Conservation (phyloP, 1,140 invertebrate genomes). For the Mamestra configurata region DNA sequence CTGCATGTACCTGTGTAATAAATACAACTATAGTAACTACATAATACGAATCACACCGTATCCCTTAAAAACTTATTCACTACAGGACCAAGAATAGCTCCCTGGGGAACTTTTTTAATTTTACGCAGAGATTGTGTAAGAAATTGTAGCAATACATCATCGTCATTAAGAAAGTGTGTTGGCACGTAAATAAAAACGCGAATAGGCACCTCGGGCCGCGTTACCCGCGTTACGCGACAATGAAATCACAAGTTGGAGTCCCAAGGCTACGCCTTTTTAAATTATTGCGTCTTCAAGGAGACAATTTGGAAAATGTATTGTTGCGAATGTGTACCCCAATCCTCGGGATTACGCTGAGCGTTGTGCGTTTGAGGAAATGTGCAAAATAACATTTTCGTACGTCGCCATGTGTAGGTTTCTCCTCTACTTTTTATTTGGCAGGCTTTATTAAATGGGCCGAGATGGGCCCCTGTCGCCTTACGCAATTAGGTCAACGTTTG, state of each 20-base stretch:
- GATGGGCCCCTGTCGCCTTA: slow-evolving; percentile 37
- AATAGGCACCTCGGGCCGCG: slow-evolving; percentile 42
- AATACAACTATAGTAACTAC: not conserved
- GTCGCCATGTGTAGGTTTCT: slow-evolving; percentile 40
- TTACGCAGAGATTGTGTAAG: slow-evolving; percentile 28
- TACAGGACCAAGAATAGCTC: slow-evolving; percentile 22
- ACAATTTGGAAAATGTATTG: slow-evolving; percentile 79
- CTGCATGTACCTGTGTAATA: slow-evolving; percentile 27
- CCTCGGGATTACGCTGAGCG: slow-evolving; percentile 70
- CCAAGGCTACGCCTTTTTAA: slow-evolving; percentile 68
- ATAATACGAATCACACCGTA: slow-evolving; percentile 4
- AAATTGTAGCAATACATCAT: slow-evolving; percentile 42
- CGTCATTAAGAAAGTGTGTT: slow-evolving; percentile 47
- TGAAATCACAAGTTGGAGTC: slow-evolving; percentile 67
- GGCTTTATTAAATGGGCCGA: slow-evolving; percentile 53
- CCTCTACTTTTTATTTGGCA: slow-evolving; percentile 53
- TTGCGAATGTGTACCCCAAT: slow-evolving; percentile 67
- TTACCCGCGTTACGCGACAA: slow-evolving; percentile 47
- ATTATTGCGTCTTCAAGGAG: slow-evolving; percentile 78
- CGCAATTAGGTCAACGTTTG: slow-evolving; percentile 51
- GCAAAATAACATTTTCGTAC: slow-evolving; percentile 72
- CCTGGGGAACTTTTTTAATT: slow-evolving; percentile 44
- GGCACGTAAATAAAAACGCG: slow-evolving; percentile 47
- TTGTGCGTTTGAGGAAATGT: slow-evolving; percentile 67
- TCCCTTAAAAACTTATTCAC: slow-evolving; percentile 19